Evolutionary conservation across 2,888 invertebrate species (phyloP), one percentile per base, ranked within the genome.

Genomic region (Ditylenchus weischeri): DNA sequence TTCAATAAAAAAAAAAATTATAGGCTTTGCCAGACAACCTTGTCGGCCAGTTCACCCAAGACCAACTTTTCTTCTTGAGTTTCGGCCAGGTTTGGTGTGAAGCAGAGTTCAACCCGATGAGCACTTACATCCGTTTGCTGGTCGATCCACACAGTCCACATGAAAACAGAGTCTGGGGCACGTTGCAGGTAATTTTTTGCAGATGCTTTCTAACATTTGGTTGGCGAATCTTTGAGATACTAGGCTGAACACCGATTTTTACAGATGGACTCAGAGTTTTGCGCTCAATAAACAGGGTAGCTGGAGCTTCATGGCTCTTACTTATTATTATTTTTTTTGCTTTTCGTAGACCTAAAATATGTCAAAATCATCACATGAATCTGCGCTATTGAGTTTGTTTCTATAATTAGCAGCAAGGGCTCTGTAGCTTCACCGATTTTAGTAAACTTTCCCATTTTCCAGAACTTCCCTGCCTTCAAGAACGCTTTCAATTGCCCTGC

Each of bases 381-480:
- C n/a, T n/a, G n/a, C n/a, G n/a, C n/a, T n/a, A n/a, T n/a, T n/a
- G n/a, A n/a, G n/a, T n/a, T n/a, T n/a, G n/a, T n/a, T n/a, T n/a
- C n/a, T n/a, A n/a, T n/a, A n/a, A n/a, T n/a, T n/a, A n/a, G n/a
- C n/a, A n/a, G n/a, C n/a, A n/a, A n/a, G n/a, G n/a, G n/a, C n/a
- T n/a, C n/a, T n/a, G n/a, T n/a, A n/a, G n/a, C n/a, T n/a, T n/a
- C n/a, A n/a, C n/a, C n/a, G n/a, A n/a, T n/a, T n/a, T n/a, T n/a
- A n/a, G n/a, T n/a, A 43, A 43, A 15, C 3, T 43, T 43, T 43
- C n/a, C 15, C n/a, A 15, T 21, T 54, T n/a, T 79, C 54, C 76
- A 80, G 72, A 81, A 81, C 71, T 79, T 79, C 75, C 80, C 81
- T 10, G 81, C 79, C 48, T 80, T 80, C 76, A 75, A 72, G 65